Conservation (phyloP, 2,797 vertebrate genomes). For the Pogonophryne albipinna region DNA sequence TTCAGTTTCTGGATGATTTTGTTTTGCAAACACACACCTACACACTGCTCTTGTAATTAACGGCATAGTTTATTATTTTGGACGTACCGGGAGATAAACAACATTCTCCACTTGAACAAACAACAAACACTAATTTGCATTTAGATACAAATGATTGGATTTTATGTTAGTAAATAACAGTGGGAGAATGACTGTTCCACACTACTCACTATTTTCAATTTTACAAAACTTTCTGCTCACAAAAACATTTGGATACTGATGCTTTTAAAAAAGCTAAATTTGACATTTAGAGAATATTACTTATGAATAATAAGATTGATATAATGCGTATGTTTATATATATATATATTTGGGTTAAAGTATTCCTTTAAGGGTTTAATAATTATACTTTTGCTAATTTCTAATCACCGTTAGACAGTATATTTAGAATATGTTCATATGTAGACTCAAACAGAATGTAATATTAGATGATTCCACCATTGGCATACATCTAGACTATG, state of each 20-base stretch:
- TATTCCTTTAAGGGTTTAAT: not conserved
- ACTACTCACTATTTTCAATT: not conserved
- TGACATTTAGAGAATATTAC: not conserved
- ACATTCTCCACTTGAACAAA: constrained; percentile 1
- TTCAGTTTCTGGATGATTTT: not conserved
- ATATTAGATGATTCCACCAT: not conserved
- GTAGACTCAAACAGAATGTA: not conserved
- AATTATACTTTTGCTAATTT: not conserved
- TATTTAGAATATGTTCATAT: not conserved
- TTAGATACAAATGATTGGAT: not conserved
- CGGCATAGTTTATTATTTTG: not conserved
- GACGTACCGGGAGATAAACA: not conserved
- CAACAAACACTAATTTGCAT: constrained; percentile 1
- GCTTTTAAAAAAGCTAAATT: not conserved
- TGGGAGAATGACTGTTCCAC: not conserved
- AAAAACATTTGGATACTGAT: not conserved
- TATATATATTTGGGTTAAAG: too few relatives aligned
- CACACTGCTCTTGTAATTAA: constrained; percentile 5
- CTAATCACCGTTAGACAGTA: not conserved
- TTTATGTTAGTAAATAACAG: not conserved
- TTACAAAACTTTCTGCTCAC: not conserved
- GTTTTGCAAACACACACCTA: constrained; percentile 3
- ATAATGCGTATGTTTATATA: not conserved
- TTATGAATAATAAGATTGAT: not conserved
- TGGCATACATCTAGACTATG: not conserved